These are phyloP conservation scores for Monopis laevigella DNA, from an alignment of 2,888 invertebrate genomes.

Conservation along the genomic window DNA sequence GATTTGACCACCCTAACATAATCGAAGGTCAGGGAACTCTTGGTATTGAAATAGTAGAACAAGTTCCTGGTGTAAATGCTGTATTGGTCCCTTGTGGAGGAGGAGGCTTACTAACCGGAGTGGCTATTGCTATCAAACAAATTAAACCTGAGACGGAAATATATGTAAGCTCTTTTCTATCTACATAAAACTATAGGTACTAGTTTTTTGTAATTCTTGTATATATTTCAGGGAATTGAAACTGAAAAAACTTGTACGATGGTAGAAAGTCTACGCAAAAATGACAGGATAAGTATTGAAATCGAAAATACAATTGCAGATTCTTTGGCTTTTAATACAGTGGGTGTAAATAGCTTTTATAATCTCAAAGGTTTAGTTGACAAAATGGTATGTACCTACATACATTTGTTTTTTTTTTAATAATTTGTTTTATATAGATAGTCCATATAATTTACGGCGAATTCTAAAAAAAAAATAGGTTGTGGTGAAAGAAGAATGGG, in stretches of 20 bases:
- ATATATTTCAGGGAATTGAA: constrained; percentile 35
- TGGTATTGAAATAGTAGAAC: constrained; percentile 92
- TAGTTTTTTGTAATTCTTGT: background rate
- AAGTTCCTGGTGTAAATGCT: constrained; percentile 86
- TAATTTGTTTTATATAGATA: too few species aligned
- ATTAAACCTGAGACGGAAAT: constrained; percentile 83
- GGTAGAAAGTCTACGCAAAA: constrained; percentile 64
- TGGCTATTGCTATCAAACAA: constrained; percentile 86
- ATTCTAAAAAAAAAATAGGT: too few species aligned
- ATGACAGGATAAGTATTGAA: constrained; percentile 74
- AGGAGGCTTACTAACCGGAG: constrained; percentile 89
- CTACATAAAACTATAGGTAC: background rate
- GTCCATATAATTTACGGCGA: too few species aligned
- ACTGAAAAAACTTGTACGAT: constrained; percentile 50
- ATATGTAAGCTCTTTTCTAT: constrained; percentile 86
- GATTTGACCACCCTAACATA: constrained; percentile 92
- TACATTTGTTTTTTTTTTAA: too few species aligned
- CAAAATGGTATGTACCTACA: constrained; percentile 41
- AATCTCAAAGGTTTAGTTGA: constrained; percentile 45
- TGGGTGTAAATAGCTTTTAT: constrained; percentile 50
- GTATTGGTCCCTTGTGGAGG: constrained; percentile 92
- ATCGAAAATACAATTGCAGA: constrained; percentile 82
- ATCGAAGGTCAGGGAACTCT: constrained; percentile 95
- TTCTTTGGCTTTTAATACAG: constrained; percentile 67
- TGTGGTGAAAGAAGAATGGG: constrained; percentile 86